Evolutionary conservation across 2,888 invertebrate species (phyloP).

Genomic region (Phytoseiulus persimilis): DNA sequence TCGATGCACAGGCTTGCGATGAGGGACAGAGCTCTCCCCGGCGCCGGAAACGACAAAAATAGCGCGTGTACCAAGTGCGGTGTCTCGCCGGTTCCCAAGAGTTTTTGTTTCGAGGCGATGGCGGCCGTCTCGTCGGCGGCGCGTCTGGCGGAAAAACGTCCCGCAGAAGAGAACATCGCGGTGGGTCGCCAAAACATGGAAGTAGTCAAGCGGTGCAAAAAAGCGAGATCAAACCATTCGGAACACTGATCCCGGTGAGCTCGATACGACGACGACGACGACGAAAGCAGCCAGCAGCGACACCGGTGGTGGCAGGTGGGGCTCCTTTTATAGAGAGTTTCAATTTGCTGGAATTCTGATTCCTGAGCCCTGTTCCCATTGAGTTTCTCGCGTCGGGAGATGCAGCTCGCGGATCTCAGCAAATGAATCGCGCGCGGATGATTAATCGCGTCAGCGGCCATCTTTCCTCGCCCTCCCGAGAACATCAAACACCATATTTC

Average conservation of each 20-base stretch:
- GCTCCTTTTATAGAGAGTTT: neutral
- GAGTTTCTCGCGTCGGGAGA: neutral
- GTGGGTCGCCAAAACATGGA: neutral
- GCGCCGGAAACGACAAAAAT: neutral
- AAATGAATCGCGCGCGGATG: neutral
- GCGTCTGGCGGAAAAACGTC: neutral
- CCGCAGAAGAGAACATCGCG: neutral
- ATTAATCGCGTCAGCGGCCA: neutral
- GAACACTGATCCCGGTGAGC: neutral
- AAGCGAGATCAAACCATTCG: neutral
- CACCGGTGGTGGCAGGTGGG: neutral
- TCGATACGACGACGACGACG: neutral
- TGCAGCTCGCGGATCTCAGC: neutral
- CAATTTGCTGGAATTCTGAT: neutral
- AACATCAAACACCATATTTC: neutral
- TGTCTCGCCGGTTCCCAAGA: neutral
- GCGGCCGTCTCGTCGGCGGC: neutral
- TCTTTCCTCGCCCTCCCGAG: neutral
- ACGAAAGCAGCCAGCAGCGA: no score
- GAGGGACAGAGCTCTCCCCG: neutral
- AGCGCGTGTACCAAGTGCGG: neutral
- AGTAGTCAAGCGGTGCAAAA: neutral
- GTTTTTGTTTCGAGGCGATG: neutral
- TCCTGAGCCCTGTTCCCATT: neutral
- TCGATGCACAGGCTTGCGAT: neutral